Base-by-base conservation (phyloP, 2,113 vertebrate species). In the Microtus oregoni region DNA sequence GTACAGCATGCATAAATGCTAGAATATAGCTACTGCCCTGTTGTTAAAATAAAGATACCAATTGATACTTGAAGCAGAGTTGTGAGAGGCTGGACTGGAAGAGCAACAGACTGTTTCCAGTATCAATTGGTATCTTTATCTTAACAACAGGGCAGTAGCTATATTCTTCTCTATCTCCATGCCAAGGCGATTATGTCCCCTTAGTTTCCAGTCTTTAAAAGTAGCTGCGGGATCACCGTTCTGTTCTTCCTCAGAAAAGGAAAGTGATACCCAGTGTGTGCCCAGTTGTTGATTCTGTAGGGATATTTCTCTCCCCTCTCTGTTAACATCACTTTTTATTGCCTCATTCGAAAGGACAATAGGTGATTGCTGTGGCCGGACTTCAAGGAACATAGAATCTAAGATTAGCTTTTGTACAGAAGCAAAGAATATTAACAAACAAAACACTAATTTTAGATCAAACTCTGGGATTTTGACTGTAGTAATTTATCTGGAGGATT, bases 361-460 rank as follows among this genome's bases (percentile, higher is more conserved):
- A 92, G 58, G 32, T 11, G 24, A 30, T 50, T 70, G 7, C 50
- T 28, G 44, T 70, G 22, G 67, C 67, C 26, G 90, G 41, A 81
- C 95, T 91, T 89, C n/a, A 55, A 95, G 91, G 72, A 89, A n/a
- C 17, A 70, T 89, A 91, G 95, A 70, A 91, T n/a, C 35, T 76
- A 90, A 95, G 87, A 92, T 95, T 91, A 87, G 4, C 44, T 92
- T 81, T 90, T 77, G 13, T 38, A 91, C 32, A 52, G 90, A 58
- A 94, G 32, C 15, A 86, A 96, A 61, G 70, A 38, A 35, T 73
- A 73, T 77, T 91, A 89, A 94, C 22, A 91, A 91, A 87, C 89
- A 95, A 93, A 85, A 65, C 3, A 86, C 17, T 91, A 77, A 81
- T 79, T 92, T 97, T 96, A 96, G 89, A 77, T 85, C 26, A 44